Base-by-base conservation (phyloP, 2,113 vertebrate species). In the Xenopus borealis region DNA sequence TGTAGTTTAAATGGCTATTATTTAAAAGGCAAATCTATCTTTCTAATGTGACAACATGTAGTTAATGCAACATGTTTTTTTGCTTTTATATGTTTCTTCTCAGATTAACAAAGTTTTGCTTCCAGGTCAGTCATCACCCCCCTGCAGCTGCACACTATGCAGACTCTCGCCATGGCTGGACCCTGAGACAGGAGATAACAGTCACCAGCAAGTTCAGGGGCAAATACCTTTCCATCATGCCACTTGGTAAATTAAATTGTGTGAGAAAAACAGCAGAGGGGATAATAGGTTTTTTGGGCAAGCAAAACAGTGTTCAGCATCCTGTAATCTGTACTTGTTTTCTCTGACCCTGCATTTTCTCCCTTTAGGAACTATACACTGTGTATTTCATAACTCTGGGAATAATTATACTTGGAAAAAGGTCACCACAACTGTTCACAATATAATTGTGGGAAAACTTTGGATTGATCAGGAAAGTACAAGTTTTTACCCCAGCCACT, bases 161-260 rank as follows among this genome's bases (percentile, higher is more conserved):
- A 0, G 85, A 94, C 66, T 98, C 96, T 80, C 94, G 90, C 78
- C 88, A 94, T 6, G 96, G 97, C 74, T 99, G 97, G 96, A 95
- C 90, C 0, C 88, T 98, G 62, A 92, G 92, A 66, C 97, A 98
- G 81, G 96, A 99, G 79, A 98, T 99, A 16, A 93, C 94, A 59
- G 88, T 99, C 83, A 95, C 96, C 88, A 99, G 97, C 96, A 99
- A 99, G 67, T 98, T 99, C 69, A 91, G 97, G 69, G 97, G 97
- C n/a, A 99, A 99, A 95, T 99, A 98, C 79, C 92, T 99, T 78
- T 99, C 97, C 55, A 94, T 99, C 80, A 98, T 99, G 95, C 97
- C 97, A 12, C 88, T 98, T 10, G 97, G 97, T 98, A 86, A 94
- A 40, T 40, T 40, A 1, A 40, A 40, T 2, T 40, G 33, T 40